These are phyloP conservation scores for Spodoptera picta DNA, from an alignment of 2,888 invertebrate species.

Conservation along the genomic window DNA sequence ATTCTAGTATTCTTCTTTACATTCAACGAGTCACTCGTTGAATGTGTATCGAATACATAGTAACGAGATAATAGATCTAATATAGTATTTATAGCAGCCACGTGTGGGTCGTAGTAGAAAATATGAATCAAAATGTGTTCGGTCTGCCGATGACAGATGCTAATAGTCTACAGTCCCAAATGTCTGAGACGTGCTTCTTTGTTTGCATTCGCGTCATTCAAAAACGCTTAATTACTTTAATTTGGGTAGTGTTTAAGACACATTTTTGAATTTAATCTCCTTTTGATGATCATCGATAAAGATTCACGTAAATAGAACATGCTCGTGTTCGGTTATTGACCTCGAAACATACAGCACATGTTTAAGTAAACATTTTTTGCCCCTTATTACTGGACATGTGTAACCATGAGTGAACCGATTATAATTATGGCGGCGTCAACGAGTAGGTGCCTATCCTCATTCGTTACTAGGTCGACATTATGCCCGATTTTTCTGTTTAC, in stretches of 20 bases:
- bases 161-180: background rate
- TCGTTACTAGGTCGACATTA: slow-evolving; percentile 29
- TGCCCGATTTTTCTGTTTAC: slow-evolving; percentile 24
- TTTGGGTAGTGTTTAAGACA: background rate
- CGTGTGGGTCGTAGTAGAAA: slow-evolving; percentile 8
- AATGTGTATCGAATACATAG: background rate
- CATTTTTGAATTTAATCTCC: slow-evolving; percentile 6
- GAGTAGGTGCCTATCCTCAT: slow-evolving; percentile 14
- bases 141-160: slow-evolving; percentile 11
- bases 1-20: too few relatives aligned
- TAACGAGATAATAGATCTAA: background rate
- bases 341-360: slow-evolving; percentile 8
- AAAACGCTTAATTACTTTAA: background rate
- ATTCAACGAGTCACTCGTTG: too few relatives aligned
- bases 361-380: slow-evolving; percentile 26
- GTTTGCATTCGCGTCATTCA: background rate
- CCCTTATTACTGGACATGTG: slow-evolving; percentile 6
- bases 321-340: slow-evolving; percentile 42
- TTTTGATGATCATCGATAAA: slow-evolving; percentile 16
- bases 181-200: too few relatives aligned
- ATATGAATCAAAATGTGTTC: slow-evolving; percentile 11
- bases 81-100: slow-evolving; percentile 8
- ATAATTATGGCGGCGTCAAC: slow-evolving; percentile 22
- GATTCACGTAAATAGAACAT: slow-evolving; percentile 12
- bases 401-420: slow-evolving; percentile 18